Percentiles rank a stretch among this genome's conserved stretches.
phyloP scores from a whole-genome alignment of 2,888 invertebrate genomes.

The Odontomyia ornata region DNA sequence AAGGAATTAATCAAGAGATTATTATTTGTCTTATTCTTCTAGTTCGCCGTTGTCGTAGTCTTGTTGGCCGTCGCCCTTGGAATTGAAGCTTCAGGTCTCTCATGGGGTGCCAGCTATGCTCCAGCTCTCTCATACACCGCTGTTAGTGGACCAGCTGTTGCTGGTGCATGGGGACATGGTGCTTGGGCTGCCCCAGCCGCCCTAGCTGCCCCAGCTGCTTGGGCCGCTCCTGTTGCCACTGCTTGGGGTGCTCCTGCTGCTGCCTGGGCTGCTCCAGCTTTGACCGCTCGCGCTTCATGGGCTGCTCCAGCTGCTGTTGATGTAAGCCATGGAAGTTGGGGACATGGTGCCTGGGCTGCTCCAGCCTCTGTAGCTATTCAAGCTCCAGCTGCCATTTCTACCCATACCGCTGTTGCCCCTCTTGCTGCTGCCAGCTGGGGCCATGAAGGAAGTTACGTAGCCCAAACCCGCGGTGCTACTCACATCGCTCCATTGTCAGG shows the following conservation, averaged over 20 bases:
- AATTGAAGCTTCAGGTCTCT: constrained; percentile 52
- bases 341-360: constrained; percentile 33
- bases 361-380: constrained; percentile 27
- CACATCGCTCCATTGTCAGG: constrained; percentile 64
- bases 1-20: not conserved
- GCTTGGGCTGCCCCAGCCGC: constrained; percentile 52
- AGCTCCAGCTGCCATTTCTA: constrained; percentile 5
- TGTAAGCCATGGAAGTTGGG: constrained; percentile 51
- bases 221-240: constrained; percentile 50
- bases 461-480: constrained; percentile 63
- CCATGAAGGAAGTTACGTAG: constrained; percentile 61
- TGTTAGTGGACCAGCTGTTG: constrained; percentile 54
- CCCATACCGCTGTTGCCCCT: not conserved
- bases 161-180: constrained; percentile 50
- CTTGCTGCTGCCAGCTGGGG: constrained; percentile 48
- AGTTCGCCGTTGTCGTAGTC: constrained; percentile 58
- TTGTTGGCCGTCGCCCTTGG: constrained; percentile 55
- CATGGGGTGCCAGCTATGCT: constrained; percentile 47
- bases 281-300: constrained; percentile 12
- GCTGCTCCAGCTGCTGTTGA: constrained; percentile 37
- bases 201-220: constrained; percentile 52
- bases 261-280: not conserved
- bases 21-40: constrained; percentile 39
- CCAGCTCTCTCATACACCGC: constrained; percentile 52
- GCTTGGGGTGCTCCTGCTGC: constrained; percentile 53